Conservation (phyloP, 2,797 vertebrate species). For the Gymnodraco acuticeps region DNA sequence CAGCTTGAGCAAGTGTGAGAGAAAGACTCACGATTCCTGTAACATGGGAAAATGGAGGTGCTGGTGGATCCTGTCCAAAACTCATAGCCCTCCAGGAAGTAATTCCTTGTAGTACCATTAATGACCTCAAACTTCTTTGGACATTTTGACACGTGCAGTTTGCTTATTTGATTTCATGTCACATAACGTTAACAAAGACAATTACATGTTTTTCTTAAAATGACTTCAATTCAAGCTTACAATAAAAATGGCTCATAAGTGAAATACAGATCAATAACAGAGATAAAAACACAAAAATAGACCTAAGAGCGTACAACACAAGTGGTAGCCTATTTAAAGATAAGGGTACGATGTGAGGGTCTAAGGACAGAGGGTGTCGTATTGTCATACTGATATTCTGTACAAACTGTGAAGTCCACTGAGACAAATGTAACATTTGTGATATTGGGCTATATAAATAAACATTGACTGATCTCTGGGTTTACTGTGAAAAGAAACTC, state of each 20-base stretch:
- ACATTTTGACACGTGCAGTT: neutral
- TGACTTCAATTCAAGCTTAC: neutral
- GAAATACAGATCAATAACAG: neutral
- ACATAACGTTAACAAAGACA: neutral
- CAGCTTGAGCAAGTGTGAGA: slow-evolving; percentile 8
- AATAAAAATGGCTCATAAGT: neutral
- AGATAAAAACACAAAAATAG: neutral
- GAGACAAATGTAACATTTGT: no score
- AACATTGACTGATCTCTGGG: no score
- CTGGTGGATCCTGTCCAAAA: slow-evolving; percentile 9
- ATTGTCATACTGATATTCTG: no score
- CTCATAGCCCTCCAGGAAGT: neutral
- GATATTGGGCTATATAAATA: no score
- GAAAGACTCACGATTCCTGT: neutral
- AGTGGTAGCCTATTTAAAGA: neutral
- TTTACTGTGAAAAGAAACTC: neutral
- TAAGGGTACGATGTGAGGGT: no score
- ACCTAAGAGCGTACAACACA: slow-evolving; percentile 9
- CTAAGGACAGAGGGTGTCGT: no score
- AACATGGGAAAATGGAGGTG: slow-evolving; percentile 24
- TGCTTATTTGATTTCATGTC: slow-evolving; percentile 1
- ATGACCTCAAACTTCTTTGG: neutral
- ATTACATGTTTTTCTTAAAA: neutral
- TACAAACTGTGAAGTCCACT: no score
- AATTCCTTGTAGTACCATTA: slow-evolving; percentile 1